phyloP scores from a whole-genome alignment of 2,888 invertebrate species.

The Meliscaeva auricollis region DNA sequence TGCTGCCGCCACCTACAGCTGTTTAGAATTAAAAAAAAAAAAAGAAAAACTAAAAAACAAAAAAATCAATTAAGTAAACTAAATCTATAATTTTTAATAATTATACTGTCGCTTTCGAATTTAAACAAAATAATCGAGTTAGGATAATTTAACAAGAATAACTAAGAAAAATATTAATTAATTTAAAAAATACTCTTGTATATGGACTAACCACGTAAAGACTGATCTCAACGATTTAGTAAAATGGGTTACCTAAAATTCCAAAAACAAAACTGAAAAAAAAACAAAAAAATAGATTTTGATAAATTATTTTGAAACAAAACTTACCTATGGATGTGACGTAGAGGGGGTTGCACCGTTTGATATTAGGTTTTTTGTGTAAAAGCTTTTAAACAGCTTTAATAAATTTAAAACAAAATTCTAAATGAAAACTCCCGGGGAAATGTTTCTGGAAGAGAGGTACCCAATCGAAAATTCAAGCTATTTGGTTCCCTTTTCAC shows the following conservation, averaged over 20 bases:
- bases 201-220: conserved; percentile 76
- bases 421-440: too few species aligned
- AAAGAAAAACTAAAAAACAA: neutral
- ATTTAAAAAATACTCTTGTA: conserved; percentile 48
- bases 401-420: too few species aligned
- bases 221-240: conserved; percentile 79
- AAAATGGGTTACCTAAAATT: conserved; percentile 49
- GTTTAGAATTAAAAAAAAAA: conserved; percentile 78
- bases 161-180: neutral
- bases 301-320: conserved; percentile 6
- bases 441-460: too few species aligned
- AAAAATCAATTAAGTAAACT: conserved; percentile 29
- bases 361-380: too few species aligned
- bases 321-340: conserved; percentile 25
- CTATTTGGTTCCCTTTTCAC: too few species aligned
- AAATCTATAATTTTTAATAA: conserved; percentile 37
- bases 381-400: neutral
- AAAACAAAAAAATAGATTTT: conserved; percentile 20
- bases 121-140: conserved; percentile 57
- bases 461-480: too few species aligned
- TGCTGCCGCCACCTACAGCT: conserved; percentile 86
- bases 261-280: neutral
- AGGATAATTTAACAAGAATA: conserved; percentile 55
- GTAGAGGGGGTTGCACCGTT: conserved; percentile 14
- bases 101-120: conserved; percentile 72